Evolutionary conservation across 2,888 invertebrate genomes (phyloP).

Genomic region (Drosophila atroscutellata): DNA sequence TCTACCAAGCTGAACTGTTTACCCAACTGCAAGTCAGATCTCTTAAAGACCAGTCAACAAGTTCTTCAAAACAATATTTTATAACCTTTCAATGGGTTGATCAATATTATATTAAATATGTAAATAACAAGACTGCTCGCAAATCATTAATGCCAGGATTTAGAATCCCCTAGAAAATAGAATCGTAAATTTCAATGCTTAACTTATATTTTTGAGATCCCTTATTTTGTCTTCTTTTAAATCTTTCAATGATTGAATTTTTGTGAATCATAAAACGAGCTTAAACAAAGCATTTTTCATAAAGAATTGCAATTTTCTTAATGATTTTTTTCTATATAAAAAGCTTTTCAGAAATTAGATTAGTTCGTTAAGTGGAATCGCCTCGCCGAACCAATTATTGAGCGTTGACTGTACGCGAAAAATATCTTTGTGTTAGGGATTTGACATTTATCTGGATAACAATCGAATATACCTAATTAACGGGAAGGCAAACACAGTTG

Average conservation of each 20-base stretch:
- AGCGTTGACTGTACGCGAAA: not conserved
- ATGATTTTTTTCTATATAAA: not conserved
- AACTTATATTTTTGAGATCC: not conserved
- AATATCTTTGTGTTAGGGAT: not conserved
- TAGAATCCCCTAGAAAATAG: not conserved
- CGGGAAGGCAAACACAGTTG: constrained; percentile 27
- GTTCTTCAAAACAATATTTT: too few relatives aligned
- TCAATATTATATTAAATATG: too few relatives aligned
- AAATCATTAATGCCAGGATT: not conserved
- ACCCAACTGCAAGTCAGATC: constrained; percentile 15
- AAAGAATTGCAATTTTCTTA: not conserved
- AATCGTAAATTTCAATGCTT: not conserved
- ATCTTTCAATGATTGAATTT: not conserved
- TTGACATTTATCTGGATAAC: constrained; percentile 2
- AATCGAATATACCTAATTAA: not conserved
- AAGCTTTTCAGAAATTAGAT: not conserved
- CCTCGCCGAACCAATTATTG: not conserved
- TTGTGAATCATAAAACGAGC: not conserved
- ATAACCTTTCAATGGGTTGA: too few relatives aligned
- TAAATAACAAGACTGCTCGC: not conserved
- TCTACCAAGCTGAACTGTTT: constrained; percentile 10
- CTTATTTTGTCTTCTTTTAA: not conserved
- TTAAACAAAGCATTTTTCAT: not conserved
- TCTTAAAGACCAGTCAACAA: not conserved
- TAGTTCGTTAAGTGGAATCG: not conserved